Conservation (phyloP, 2,797 vertebrate species). For the Megalops cyprinoides region DNA sequence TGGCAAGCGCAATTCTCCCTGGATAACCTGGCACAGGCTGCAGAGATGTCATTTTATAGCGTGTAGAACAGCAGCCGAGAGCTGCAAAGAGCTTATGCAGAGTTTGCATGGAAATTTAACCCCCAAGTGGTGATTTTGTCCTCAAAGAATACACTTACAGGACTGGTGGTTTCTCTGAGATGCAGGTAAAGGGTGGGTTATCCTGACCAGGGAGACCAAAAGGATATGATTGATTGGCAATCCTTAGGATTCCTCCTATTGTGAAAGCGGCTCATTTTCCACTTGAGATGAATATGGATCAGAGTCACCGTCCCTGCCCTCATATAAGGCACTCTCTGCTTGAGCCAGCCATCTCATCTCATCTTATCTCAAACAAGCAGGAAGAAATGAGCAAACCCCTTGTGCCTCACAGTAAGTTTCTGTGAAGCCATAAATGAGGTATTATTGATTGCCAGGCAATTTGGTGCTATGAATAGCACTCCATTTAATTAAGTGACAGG, state of each 20-base stretch:
- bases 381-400: not conserved
- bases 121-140: not conserved
- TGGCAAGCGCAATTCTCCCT: not conserved
- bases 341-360: not conserved
- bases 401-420: not conserved
- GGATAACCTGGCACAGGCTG: not conserved
- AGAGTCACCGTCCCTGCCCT: not conserved
- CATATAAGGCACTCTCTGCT: not conserved
- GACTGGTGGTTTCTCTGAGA: not conserved
- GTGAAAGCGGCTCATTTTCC: not conserved
- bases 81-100: not conserved
- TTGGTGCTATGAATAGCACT: not conserved
- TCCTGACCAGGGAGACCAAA: not conserved
- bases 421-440: not conserved
- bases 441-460: conserved; percentile 17
- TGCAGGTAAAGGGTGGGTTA: not conserved
- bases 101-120: not conserved
- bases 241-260: not conserved
- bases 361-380: not conserved
- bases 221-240: not conserved
- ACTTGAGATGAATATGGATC: not conserved
- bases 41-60: not conserved
- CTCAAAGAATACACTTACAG: not conserved
- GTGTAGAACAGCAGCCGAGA: not conserved
- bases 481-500: not conserved